Evolutionary conservation across 2,888 invertebrate species (phyloP), one percentile per base, ranked within the genome.

Genomic region (Agrochola macilenta): DNA sequence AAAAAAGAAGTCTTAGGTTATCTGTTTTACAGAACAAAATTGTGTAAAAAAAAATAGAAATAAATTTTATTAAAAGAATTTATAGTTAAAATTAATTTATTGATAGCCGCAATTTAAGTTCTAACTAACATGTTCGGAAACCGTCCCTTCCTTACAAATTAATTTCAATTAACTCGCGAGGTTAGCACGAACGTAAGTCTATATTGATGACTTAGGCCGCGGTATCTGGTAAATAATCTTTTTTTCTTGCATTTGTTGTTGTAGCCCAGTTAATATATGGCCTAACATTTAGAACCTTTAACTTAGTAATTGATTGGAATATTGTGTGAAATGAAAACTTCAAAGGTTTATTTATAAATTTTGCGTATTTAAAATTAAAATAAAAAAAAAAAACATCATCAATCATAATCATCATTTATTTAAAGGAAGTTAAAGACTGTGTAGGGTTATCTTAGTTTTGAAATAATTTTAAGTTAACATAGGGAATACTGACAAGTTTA

Each of bases 161-260:
- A n/a, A 35, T 46, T 58, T 65, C 30, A 78, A 78, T 71, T 54
- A 64, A 5, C 14, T 54, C 7, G 57, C 35, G 52, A 35, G 35
- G 5, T 12, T 39, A n/a, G n/a, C 49, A 23, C 20, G n/a, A 64
- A 43, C 12, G n/a, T 43, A 5, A 30, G 23, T 39, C 30, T 69
- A 70, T 58, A 78, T 43, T 43, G 64, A 78, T 78, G 17, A 46
- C n/a, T 58, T 20, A 20, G 14, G 20, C 57, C 14, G 14, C 12
- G 8, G n/a, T 17, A 52, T 52, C 17, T 35, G 30, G 57, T 35
- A 26, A 52, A 5, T 14, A 30, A 49, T n/a, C 11, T 57, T 69
- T 26, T 76, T 49, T 46, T 17, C 9, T 26, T 52, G 17, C 8
- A 54, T 35, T 68, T 26, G 11, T 63, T 35, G 0, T 52, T 23